These are phyloP conservation scores for Heterodera schachtii DNA, from an alignment of 1,140 invertebrate genomes.

Conservation along the genomic window DNA sequence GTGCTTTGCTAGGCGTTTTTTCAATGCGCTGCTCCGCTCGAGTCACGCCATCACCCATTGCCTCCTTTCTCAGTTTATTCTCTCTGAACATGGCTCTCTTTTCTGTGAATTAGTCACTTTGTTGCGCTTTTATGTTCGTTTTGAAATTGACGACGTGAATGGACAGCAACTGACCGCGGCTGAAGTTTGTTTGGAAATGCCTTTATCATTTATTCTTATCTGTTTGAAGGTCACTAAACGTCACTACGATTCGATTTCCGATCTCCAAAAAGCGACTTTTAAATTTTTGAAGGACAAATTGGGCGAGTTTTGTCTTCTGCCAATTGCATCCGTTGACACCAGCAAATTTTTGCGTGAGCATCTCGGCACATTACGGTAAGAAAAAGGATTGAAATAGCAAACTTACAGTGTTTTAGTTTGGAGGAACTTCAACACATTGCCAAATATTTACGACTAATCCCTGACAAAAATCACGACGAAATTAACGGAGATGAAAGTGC, in stretches of 20 bases:
- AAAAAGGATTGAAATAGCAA: background rate
- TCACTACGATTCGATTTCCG: constrained; percentile 70
- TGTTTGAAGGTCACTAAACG: constrained; percentile 78
- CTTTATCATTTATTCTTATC: constrained; percentile 20
- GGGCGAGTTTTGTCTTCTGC: constrained; percentile 83
- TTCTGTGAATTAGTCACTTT: constrained; percentile 85
- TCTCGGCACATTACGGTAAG: constrained; percentile 76
- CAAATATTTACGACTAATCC: constrained; percentile 80
- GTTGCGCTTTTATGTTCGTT: constrained; percentile 92
- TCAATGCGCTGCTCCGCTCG: constrained; percentile 93
- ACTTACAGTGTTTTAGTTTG: constrained; percentile 10
- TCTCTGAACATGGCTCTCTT: constrained; percentile 80
- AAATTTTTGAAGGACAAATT: constrained; percentile 76
- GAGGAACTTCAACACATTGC: constrained; percentile 80
- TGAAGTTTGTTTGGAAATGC: constrained; percentile 43
- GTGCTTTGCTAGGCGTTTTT: constrained; percentile 74
- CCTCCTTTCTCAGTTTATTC: constrained; percentile 72
- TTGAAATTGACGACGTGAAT: constrained; percentile 95
- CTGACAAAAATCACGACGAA: constrained; percentile 72
- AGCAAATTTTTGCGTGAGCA: constrained; percentile 81
- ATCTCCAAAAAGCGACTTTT: constrained; percentile 83
- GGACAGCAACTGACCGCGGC: constrained; percentile 90
- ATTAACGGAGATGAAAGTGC: constrained; percentile 69
- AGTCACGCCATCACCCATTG: constrained; percentile 88
- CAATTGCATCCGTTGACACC: constrained; percentile 90